Percentiles rank a stretch among this genome's conserved stretches.
Evolutionary conservation across 1,140 invertebrate species (phyloP).

Genomic region (Bactericera cockerelli): DNA sequence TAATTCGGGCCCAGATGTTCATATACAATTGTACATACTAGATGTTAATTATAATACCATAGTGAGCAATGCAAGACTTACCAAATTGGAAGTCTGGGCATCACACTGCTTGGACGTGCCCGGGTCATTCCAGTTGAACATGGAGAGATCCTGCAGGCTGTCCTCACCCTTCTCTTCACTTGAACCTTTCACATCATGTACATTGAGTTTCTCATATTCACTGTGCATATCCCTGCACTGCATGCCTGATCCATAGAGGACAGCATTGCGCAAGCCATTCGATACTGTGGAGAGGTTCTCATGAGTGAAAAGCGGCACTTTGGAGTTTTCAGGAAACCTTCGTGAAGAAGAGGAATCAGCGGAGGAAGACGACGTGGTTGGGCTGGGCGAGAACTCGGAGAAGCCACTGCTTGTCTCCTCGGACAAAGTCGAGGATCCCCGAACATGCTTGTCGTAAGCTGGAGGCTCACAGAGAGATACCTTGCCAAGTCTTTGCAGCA

Average conservation of each 20-base stretch:
- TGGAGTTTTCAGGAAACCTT: conserved; percentile 1
- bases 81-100: too few species aligned
- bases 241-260: not conserved
- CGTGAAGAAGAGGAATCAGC: conserved; percentile 3
- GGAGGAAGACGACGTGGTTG: conserved; percentile 5
- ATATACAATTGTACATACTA: too few species aligned
- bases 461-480: conserved; percentile 10
- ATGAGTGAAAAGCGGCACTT: conserved; percentile 3
- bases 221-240: too few species aligned
- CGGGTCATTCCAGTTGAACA: too few species aligned
- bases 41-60: too few species aligned
- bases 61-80: too few species aligned
- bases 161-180: too few species aligned
- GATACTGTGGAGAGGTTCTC: not conserved
- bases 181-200: too few species aligned
- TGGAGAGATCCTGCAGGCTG: too few species aligned
- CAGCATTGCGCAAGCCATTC: not conserved
- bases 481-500: conserved; percentile 12
- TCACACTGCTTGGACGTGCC: too few species aligned
- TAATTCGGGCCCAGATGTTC: too few species aligned
- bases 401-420: conserved; percentile 11
- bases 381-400: conserved; percentile 13
- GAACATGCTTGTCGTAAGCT: conserved; percentile 7
- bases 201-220: too few species aligned
- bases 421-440: conserved; percentile 10